These are phyloP conservation scores for Cerceris ruficornis DNA, from an alignment of 2,888 invertebrate genomes.

Conservation along the genomic window DNA sequence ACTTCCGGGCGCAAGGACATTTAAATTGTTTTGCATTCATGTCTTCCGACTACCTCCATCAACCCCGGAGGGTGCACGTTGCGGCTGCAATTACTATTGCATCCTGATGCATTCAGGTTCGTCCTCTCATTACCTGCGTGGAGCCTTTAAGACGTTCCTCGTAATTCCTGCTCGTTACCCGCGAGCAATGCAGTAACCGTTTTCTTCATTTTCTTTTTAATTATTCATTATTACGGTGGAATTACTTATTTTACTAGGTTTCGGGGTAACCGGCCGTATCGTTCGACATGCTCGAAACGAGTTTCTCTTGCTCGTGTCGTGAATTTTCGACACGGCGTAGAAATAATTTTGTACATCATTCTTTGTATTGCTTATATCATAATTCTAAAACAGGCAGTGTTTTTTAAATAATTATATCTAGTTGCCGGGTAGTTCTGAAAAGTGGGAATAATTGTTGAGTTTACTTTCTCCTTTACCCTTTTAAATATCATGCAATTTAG, in stretches of 20 bases:
- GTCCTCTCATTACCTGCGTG: conserved; percentile 50
- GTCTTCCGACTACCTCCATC: conserved; percentile 16
- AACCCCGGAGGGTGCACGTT: conserved; percentile 38
- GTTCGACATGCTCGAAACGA: not conserved
- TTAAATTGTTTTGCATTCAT: conserved; percentile 39
- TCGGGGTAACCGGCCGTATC: not conserved
- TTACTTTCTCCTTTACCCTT: no score
- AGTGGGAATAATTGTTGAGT: no score
- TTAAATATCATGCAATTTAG: no score
- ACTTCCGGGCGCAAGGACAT: conserved; percentile 21
- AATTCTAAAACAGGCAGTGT: no score
- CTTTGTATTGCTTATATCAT: no score
- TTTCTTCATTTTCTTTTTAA: conserved; percentile 17
- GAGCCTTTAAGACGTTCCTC: conserved; percentile 41
- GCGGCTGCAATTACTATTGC: conserved; percentile 54
- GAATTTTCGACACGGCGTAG: not conserved
- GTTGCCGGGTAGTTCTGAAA: no score
- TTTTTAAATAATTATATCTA: no score
- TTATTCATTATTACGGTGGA: conserved; percentile 15
- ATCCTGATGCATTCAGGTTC: conserved; percentile 42
- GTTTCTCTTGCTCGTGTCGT: not conserved
- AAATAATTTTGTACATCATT: no score
- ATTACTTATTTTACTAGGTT: not conserved
- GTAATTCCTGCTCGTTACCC: conserved; percentile 43
- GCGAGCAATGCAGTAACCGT: conserved; percentile 17